Conservation (phyloP, 2,113 vertebrate species). For the Alligator mississippiensis region DNA sequence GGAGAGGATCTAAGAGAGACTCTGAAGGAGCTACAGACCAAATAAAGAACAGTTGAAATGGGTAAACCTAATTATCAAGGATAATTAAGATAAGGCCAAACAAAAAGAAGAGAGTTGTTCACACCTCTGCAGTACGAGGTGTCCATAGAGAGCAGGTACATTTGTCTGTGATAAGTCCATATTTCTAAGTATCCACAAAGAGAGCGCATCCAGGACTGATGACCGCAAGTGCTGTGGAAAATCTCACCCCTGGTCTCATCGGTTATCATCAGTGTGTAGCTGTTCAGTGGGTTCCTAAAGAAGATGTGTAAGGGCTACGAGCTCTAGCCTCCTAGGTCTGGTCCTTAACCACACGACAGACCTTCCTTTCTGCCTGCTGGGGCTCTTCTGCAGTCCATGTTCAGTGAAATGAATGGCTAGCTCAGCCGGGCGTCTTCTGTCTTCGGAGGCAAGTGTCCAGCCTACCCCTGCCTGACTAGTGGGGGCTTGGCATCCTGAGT, state of each 20-base stretch:
- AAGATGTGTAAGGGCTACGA: background rate
- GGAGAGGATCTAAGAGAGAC: no score
- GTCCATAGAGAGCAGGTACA: no score
- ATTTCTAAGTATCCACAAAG: no score
- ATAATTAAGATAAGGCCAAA: no score
- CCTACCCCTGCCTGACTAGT: background rate
- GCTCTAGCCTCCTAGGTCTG: background rate
- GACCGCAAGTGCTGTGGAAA: background rate
- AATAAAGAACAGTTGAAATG: no score
- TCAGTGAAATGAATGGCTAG: background rate
- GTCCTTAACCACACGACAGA: background rate
- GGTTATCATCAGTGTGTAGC: background rate
- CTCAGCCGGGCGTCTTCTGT: background rate
- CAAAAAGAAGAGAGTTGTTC: no score
- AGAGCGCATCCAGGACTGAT: no score
- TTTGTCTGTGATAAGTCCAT: no score
- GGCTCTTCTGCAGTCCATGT: no score
- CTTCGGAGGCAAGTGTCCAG: background rate
- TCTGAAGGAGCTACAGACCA: no score
- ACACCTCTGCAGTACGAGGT: no score
- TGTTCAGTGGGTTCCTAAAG: background rate
- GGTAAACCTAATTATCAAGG: no score
- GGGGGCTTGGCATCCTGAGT: rapidly evolving
- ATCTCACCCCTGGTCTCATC: background rate
- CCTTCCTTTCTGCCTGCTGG: background rate